These are phyloP conservation scores for Hexactinellida sp. DNA, from an alignment of 37 sponge, comb jelly and placozoan genomes.

Conservation along the genomic window DNA sequence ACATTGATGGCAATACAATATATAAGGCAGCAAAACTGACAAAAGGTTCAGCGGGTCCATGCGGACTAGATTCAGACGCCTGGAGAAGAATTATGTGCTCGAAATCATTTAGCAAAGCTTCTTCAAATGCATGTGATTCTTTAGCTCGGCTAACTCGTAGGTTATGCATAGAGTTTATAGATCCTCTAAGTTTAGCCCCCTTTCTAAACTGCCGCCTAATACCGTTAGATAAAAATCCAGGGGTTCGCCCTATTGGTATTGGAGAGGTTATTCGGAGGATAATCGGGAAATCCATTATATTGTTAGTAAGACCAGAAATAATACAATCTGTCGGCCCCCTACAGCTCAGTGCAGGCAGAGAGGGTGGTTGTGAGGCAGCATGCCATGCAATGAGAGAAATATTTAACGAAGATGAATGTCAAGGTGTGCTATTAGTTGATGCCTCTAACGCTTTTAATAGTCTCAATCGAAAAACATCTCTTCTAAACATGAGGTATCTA, in stretches of 20 bases:
- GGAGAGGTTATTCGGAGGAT: constrained; percentile 34
- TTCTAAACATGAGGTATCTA: constrained; percentile 24
- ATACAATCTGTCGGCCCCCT: too few species aligned
- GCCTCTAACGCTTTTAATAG: constrained; percentile 47
- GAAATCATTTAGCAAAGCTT: constrained; percentile 26
- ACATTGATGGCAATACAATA: background rate
- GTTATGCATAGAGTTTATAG: constrained; percentile 20
- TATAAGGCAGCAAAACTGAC: background rate
- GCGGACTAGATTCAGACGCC: background rate
- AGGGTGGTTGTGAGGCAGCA: too few species aligned
- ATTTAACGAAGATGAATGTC: constrained; percentile 19
- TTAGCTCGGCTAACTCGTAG: constrained; percentile 25
- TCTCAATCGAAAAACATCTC: constrained; percentile 34
- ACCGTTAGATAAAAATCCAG: constrained; percentile 39
- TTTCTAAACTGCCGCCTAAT: too few species aligned
- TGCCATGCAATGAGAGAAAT: constrained; percentile 37
- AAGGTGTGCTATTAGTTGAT: constrained; percentile 42
- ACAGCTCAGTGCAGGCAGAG: too few species aligned
- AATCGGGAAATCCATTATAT: too few species aligned
- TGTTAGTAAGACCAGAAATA: too few species aligned
- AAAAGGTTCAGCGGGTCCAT: background rate
- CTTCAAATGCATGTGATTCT: constrained; percentile 25
- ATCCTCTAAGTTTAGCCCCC: constrained; percentile 22
- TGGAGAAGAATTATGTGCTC: background rate
- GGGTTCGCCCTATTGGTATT: constrained; percentile 39